These are phyloP conservation scores for Sebastiscus tertius DNA, from an alignment of 2,797 vertebrate genomes.

Conservation along the genomic window DNA sequence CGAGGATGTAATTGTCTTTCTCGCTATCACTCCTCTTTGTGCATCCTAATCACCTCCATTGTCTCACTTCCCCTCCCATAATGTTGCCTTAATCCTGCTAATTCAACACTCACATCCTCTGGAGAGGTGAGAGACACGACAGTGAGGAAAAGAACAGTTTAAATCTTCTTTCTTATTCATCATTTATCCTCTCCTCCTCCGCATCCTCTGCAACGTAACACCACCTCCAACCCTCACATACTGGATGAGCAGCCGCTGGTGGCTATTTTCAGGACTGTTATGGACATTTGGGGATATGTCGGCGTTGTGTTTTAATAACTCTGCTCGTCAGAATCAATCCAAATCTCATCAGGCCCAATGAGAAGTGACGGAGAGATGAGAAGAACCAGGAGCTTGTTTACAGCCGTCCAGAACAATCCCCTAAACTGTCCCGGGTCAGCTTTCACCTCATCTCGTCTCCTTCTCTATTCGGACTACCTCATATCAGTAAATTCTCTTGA, in stretches of 20 bases:
- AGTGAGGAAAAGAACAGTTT: neutral
- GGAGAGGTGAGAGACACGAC: neutral
- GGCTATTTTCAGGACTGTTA: slow-evolving; percentile 13
- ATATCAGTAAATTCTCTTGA: slow-evolving; percentile 4
- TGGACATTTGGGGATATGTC: slow-evolving; percentile 4
- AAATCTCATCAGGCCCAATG: slow-evolving; percentile 11
- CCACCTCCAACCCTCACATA: neutral
- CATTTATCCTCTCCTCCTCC: neutral
- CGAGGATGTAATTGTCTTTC: neutral
- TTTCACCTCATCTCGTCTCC: slow-evolving; percentile 9
- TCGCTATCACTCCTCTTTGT: neutral
- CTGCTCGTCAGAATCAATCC: slow-evolving; percentile 38
- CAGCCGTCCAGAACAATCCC: slow-evolving; percentile 32
- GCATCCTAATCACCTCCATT: neutral
- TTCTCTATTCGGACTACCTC: neutral
- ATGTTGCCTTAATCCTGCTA: neutral
- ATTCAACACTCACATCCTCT: neutral
- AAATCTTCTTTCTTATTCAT: neutral
- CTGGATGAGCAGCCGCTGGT: neutral
- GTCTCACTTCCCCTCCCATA: neutral
- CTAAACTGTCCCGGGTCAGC: slow-evolving; percentile 17
- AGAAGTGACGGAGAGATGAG: slow-evolving; percentile 1
- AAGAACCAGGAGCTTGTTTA: slow-evolving; percentile 21
- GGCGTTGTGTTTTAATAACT: slow-evolving; percentile 37
- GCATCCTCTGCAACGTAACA: neutral